These are phyloP conservation scores for Drosophila pseudotalamancana DNA, from an alignment of 2,888 invertebrate species.

Conservation along the genomic window DNA sequence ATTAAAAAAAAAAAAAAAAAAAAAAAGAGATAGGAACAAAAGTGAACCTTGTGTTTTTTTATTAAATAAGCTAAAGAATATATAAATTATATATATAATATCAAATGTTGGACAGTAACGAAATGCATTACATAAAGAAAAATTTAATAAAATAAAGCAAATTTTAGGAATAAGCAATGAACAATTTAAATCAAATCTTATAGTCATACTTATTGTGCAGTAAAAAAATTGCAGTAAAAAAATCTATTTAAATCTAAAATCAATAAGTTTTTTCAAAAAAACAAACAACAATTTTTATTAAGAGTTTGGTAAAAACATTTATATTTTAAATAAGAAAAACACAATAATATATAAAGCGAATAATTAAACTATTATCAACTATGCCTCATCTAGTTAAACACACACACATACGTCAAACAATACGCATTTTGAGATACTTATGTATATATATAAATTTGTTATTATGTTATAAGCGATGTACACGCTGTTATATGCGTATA, in stretches of 20 bases:
- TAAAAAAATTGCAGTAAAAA: conserved; percentile 20
- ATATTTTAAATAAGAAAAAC: conserved; percentile 69
- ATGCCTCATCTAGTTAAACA: conserved; percentile 4
- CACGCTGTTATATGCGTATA: conserved; percentile 16
- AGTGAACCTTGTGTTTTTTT: conserved; percentile 56
- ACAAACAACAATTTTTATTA: conserved; percentile 43
- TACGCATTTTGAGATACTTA: conserved; percentile 46
- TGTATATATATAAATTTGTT: conserved; percentile 31
- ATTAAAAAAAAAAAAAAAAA: conserved; percentile 37
- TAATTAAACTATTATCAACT: conserved; percentile 41
- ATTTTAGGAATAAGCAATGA: conserved; percentile 60
- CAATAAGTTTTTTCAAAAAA: conserved; percentile 46
- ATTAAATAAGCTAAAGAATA: conserved; percentile 62
- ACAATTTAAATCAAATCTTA: conserved; percentile 76
- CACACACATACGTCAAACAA: conserved; percentile 11
- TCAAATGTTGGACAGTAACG: conserved; percentile 36
- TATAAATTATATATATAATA: too few species aligned
- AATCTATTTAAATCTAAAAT: conserved; percentile 45
- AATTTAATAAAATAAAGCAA: conserved; percentile 2
- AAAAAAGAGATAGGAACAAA: conserved; percentile 18
- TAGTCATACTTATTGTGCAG: conserved; percentile 69
- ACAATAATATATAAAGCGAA: conserved; percentile 29
- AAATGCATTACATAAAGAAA: conserved; percentile 17
- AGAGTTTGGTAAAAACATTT: conserved; percentile 70
- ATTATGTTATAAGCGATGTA: conserved; percentile 12